A percentile compares a stretch with the other conserved stretches of the same genome.
Conservation (phyloP, 2,797 vertebrate genomes). For the Phataginus tricuspis region DNA sequence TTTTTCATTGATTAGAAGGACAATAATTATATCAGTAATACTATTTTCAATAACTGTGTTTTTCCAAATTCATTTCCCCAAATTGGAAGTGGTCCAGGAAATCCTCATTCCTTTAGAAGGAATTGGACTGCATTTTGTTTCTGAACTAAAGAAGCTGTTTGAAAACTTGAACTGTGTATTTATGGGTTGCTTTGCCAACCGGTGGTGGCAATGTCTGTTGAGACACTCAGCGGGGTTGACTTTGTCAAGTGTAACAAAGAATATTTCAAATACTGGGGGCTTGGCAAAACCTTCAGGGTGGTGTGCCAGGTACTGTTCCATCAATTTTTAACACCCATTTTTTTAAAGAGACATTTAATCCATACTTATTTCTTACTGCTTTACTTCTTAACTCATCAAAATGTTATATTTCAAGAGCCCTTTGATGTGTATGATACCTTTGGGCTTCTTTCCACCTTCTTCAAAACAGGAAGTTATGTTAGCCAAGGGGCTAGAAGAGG, state of each 20-base stretch:
- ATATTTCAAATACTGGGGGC: conserved; percentile 75
- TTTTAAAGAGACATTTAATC: conserved; percentile 81
- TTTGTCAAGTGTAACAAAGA: conserved; percentile 81
- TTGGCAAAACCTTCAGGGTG: conserved; percentile 68
- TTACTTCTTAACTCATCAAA: conserved; percentile 81
- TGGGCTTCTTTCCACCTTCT: conserved; percentile 53
- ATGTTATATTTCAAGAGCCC: conserved; percentile 78
- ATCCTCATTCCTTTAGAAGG: neutral
- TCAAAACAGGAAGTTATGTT: conserved; percentile 72
- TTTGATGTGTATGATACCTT: conserved; percentile 75
- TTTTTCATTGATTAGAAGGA: conserved; percentile 40
- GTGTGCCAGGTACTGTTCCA: conserved; percentile 72
- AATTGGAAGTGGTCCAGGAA: conserved; percentile 40
- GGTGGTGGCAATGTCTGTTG: conserved; percentile 77
- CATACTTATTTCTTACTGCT: conserved; percentile 81
- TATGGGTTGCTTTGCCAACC: conserved; percentile 69
- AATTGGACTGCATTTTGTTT: conserved; percentile 61
- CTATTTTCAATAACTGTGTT: conserved; percentile 27
- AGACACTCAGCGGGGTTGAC: conserved; percentile 72
- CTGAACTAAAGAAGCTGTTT: conserved; percentile 66
- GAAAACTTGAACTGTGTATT: conserved; percentile 73
- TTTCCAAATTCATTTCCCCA: conserved; percentile 47
- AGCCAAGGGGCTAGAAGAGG: neutral
- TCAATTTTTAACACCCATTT: conserved; percentile 82
- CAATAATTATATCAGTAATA: conserved; percentile 48